A percentile compares a stretch with the other conserved stretches of the same genome.
Conservation (phyloP, 2,888 invertebrate species). For the Cremastobaeus sp. region DNA sequence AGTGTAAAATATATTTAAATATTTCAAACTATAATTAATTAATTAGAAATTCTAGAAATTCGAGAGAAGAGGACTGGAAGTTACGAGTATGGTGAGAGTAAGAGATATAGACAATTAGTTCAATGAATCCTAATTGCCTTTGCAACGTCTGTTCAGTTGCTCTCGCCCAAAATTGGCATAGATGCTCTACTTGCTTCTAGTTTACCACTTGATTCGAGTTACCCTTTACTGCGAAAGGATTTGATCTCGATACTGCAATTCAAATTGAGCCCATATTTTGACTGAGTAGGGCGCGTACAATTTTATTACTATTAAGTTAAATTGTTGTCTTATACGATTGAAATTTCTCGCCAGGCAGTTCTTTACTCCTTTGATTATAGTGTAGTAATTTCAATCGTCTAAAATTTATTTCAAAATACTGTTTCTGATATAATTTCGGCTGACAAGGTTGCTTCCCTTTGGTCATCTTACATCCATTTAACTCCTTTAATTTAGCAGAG, state of each 20-base stretch:
- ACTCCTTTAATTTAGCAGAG: constrained; percentile 75
- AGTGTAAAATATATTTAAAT: too few relatives aligned
- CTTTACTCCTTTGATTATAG: constrained; percentile 5
- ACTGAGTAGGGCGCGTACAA: too few relatives aligned
- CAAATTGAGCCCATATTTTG: too few relatives aligned
- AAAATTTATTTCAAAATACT: constrained; percentile 50
- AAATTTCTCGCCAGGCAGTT: too few relatives aligned
- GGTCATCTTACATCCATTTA: constrained; percentile 74
- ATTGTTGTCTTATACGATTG: too few relatives aligned
- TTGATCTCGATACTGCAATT: constrained; percentile 29
- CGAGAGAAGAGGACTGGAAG: background rate
- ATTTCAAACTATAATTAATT: too few relatives aligned
- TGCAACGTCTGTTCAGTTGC: constrained; percentile 58
- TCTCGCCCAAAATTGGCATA: constrained; percentile 30
- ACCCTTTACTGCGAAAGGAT: constrained; percentile 33
- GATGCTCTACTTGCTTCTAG: constrained; percentile 29
- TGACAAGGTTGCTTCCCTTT: constrained; percentile 60
- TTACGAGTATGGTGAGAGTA: background rate
- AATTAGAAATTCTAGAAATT: too few relatives aligned
- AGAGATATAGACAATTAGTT: constrained; percentile 66
- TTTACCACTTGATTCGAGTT: constrained; percentile 45
- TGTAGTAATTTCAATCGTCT: constrained; percentile 16
- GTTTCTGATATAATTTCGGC: constrained; percentile 70
- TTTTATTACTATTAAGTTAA: too few relatives aligned
- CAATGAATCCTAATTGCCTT: constrained; percentile 69